Evolutionary conservation across 2,113 vertebrate genomes (phyloP).

Genomic region (Athene cunicularia): DNA sequence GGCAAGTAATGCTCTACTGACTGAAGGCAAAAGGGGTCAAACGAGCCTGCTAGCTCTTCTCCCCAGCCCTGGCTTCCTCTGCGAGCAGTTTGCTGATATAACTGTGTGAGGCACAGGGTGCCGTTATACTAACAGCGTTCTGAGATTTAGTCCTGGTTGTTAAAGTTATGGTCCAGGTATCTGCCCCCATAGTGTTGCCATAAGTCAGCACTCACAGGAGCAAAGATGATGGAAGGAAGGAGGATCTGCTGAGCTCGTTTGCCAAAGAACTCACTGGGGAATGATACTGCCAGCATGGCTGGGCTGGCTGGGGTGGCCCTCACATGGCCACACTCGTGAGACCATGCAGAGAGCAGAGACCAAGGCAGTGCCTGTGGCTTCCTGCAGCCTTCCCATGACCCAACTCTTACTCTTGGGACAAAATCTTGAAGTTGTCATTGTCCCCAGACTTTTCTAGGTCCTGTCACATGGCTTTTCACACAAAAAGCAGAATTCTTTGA

Average conservation of each 20-base stretch:
- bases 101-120: not conserved
- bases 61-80: not conserved
- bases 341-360: not conserved
- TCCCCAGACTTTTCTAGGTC: not conserved
- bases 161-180: not conserved
- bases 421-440: not conserved
- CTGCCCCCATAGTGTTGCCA: not conserved
- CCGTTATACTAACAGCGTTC: not conserved
- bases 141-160: not conserved
- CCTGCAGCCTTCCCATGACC: not conserved
- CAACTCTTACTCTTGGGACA: too few relatives aligned
- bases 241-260: not conserved
- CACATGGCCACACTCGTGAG: fast-evolving
- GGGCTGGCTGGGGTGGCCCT: not conserved
- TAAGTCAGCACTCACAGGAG: not conserved
- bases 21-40: not conserved
- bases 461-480: not conserved
- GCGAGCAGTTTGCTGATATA: not conserved
- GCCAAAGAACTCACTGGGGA: not conserved
- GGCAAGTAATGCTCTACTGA: not conserved
- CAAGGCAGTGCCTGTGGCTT: not conserved
- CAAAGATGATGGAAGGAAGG: not conserved
- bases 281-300: too few relatives aligned
- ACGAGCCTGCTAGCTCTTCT: not conserved
- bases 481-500: not conserved